Conservation (phyloP, 2,113 vertebrate genomes). For the Prunella himalayana region DNA sequence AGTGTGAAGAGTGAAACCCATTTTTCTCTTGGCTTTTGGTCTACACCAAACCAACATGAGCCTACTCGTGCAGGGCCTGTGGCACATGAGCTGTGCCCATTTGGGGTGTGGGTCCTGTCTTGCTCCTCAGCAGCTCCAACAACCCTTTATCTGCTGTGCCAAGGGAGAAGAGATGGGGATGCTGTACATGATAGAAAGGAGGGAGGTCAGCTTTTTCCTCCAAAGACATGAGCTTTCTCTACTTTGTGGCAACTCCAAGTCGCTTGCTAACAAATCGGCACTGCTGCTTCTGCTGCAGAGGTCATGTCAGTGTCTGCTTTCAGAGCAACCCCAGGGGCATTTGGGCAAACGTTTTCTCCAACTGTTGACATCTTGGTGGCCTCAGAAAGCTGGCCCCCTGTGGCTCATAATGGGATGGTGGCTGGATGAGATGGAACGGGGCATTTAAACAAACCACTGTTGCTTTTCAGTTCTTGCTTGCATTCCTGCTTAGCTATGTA, state of each 20-base stretch:
- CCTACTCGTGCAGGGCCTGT: accelerated
- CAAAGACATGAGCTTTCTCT: background rate
- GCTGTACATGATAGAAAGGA: background rate
- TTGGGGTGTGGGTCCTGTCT: background rate
- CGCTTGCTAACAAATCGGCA: background rate
- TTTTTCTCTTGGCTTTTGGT: background rate
- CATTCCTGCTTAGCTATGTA: background rate
- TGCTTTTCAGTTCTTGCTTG: background rate
- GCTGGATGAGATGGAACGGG: constrained; percentile 5
- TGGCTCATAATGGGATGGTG: constrained; percentile 6
- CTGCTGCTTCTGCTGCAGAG: background rate
- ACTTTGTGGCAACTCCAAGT: background rate
- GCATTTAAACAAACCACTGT: background rate
- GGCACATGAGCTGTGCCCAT: accelerated
- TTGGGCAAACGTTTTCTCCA: background rate
- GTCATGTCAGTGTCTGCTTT: background rate
- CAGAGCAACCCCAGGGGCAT: background rate
- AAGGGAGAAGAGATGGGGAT: background rate
- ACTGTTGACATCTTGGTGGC: constrained; percentile 38
- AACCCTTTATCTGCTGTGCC: background rate
- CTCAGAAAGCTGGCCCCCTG: constrained; percentile 22
- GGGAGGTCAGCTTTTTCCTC: background rate
- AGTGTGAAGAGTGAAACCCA: background rate
- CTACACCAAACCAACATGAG: accelerated
- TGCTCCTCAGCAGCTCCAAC: accelerated